These are phyloP conservation scores for Bolinopsis microptera DNA, from an alignment of 37 sponge, comb jelly and placozoan genomes.

Conservation along the genomic window DNA sequence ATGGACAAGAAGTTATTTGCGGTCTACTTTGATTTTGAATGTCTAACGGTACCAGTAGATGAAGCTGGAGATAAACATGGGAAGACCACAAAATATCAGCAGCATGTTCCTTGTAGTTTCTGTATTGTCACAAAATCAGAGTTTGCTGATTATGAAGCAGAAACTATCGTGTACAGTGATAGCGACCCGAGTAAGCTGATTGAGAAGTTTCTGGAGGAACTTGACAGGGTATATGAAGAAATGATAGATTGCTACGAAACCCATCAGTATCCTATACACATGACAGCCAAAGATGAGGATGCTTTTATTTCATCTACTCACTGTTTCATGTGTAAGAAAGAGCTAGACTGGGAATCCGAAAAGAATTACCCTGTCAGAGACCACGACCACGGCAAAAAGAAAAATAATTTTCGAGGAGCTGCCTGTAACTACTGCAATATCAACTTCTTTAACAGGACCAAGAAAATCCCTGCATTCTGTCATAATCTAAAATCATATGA, in stretches of 20 bases:
- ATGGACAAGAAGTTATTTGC: slow-evolving; percentile 43
- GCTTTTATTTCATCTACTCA: background rate
- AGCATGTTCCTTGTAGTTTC: slow-evolving; percentile 47
- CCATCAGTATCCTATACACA: background rate
- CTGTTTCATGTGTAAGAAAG: slow-evolving; percentile 22
- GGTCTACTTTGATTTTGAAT: slow-evolving; percentile 43
- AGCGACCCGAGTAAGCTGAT: background rate
- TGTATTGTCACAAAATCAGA: background rate
- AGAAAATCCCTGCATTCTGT: slow-evolving; percentile 31
- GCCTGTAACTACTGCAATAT: slow-evolving; percentile 43
- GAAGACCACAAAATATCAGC: background rate
- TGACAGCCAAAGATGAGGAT: slow-evolving; percentile 6
- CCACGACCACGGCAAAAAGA: slow-evolving; percentile 40
- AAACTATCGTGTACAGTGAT: background rate
- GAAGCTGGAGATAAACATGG: background rate
- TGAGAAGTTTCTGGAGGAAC: background rate
- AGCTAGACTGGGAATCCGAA: no score
- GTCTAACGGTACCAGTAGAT: background rate
- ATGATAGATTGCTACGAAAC: slow-evolving; percentile 38
- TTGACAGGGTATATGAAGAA: background rate
- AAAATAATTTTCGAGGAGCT: slow-evolving; percentile 2
- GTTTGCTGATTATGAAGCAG: slow-evolving; percentile 23
- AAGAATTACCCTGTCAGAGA: slow-evolving; percentile 34
- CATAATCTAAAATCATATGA: slow-evolving; percentile 40
- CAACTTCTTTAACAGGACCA: slow-evolving; percentile 48